These are phyloP conservation scores for Perithous albicinctus DNA, from an alignment of 2,888 invertebrate species.

Conservation along the genomic window DNA sequence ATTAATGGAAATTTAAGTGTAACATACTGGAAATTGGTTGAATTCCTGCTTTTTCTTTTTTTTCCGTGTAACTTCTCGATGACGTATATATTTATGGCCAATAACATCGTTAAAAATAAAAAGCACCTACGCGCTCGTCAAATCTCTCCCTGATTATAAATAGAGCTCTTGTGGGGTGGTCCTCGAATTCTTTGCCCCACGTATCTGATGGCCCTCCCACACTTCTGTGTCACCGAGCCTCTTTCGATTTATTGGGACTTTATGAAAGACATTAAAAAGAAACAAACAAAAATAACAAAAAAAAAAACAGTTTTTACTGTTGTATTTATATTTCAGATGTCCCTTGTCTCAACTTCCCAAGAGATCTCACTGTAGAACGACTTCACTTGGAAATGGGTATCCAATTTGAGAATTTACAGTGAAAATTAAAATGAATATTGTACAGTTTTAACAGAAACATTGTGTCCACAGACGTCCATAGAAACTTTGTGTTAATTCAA, in stretches of 20 bases:
- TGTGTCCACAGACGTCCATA: no score
- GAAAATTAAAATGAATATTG: no score
- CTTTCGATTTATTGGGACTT: neutral
- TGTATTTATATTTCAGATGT: neutral
- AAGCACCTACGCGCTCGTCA: conserved; percentile 44
- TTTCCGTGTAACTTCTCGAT: neutral
- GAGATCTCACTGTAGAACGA: neutral
- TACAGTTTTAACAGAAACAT: no score
- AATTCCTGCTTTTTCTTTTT: neutral
- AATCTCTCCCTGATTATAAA: conserved; percentile 50
- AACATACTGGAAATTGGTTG: neutral
- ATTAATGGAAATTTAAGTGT: neutral
- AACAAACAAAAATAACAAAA: neutral
- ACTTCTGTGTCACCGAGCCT: conserved; percentile 9
- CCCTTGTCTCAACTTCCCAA: neutral
- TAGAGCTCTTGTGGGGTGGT: conserved; percentile 26
- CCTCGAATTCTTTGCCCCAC: conserved; percentile 39
- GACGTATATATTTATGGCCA: conserved; percentile 50
- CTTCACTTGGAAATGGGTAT: neutral
- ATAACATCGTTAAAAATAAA: conserved; percentile 59
- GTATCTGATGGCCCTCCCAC: conserved; percentile 22
- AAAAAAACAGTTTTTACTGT: neutral
- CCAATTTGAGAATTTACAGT: neutral
- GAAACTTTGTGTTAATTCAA: no score
- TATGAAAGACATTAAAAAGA: neutral